Evolutionary conservation across 2,888 invertebrate species (phyloP).

Genomic region (Piscicola geometra): DNA sequence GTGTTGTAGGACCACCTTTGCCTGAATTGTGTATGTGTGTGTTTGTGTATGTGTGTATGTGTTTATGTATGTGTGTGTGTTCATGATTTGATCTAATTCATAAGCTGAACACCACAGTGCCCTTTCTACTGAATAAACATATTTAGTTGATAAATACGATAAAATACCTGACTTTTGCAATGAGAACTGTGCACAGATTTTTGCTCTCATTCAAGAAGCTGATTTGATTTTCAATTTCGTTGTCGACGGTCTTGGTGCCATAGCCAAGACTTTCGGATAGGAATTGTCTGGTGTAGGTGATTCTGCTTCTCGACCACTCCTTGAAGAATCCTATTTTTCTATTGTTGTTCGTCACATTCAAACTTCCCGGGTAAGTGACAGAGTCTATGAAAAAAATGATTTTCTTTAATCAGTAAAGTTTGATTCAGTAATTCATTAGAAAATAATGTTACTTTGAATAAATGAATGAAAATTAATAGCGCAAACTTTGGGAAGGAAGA

Average conservation of each 20-base stretch:
- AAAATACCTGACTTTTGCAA: constrained; percentile 1
- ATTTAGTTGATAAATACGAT: not conserved
- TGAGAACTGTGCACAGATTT: not conserved
- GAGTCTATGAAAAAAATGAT: not conserved
- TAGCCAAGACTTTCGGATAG: constrained; percentile 28
- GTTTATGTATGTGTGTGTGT: too few species aligned
- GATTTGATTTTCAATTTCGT: constrained; percentile 24
- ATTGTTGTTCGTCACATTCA: not conserved
- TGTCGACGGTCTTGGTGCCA: constrained; percentile 27
- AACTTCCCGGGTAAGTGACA: not conserved
- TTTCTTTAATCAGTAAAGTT: too few species aligned
- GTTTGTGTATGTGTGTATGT: too few species aligned
- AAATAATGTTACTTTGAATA: too few species aligned
- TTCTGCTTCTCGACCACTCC: constrained; percentile 22
- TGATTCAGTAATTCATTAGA: too few species aligned
- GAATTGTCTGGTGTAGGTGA: constrained; percentile 23
- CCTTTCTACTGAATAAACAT: too few species aligned
- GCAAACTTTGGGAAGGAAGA: not conserved
- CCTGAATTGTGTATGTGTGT: too few species aligned
- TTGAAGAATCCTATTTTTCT: constrained; percentile 18
- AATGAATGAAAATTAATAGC: not conserved
- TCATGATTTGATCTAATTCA: not conserved
- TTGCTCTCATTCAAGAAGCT: constrained; percentile 17
- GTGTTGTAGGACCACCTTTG: not conserved
- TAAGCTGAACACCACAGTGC: too few species aligned